Percentiles rank a stretch among this genome's conserved stretches.
These are phyloP conservation scores for Ctenomys sociabilis DNA, from an alignment of 2,113 vertebrate species.

Conservation along the genomic window DNA sequence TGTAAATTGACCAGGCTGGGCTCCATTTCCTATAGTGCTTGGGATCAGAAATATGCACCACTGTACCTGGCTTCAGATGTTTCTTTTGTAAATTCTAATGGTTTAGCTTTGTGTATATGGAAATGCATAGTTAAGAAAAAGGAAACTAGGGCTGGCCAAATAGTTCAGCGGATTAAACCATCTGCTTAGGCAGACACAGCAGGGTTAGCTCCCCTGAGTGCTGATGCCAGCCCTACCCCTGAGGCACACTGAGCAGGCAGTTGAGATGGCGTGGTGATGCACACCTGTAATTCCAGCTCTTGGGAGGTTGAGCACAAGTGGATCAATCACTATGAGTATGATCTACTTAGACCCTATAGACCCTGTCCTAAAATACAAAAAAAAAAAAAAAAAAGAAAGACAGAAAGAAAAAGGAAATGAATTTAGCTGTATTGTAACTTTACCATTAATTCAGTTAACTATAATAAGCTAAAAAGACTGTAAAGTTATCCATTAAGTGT, in stretches of 20 bases:
- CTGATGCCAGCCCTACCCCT: too few species aligned
- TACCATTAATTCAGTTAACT: not conserved
- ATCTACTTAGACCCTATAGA: too few species aligned
- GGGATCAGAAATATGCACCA: not conserved
- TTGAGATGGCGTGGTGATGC: too few species aligned
- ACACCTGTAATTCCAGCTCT: too few species aligned
- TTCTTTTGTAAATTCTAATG: not conserved
- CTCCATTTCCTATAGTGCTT: not conserved
- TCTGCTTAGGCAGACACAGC: too few species aligned
- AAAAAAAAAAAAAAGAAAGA: not conserved
- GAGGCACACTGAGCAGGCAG: too few species aligned
- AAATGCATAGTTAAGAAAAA: slow-evolving; percentile 31
- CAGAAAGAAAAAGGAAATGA: not conserved
- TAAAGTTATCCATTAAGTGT: not conserved
- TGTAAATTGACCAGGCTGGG: not conserved
- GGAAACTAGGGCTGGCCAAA: too few species aligned
- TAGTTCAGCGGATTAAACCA: too few species aligned
- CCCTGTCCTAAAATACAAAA: too few species aligned
- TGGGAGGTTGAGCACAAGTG: too few species aligned
- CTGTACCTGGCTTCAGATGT: not conserved
- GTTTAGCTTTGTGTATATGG: not conserved
- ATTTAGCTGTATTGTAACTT: not conserved
- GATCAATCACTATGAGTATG: too few species aligned
- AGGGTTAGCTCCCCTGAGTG: too few species aligned
- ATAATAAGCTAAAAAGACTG: not conserved